Conservation (phyloP, 2,888 invertebrate species). For the Thysanoteuthis rhombus region DNA sequence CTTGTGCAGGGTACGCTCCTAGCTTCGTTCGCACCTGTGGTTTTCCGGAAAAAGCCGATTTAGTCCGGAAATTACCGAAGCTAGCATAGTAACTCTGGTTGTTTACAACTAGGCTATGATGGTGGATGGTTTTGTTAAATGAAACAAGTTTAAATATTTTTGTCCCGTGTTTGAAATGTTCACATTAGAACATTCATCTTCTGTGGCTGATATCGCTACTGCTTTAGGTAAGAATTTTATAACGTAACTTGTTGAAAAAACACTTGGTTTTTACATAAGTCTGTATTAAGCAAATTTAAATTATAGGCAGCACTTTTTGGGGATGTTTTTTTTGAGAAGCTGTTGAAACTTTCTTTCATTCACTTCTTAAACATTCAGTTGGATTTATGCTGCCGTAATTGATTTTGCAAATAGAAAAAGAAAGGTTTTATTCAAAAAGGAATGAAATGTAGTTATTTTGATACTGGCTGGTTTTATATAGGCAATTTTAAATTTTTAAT, state of each 20-base stretch:
- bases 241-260: background rate
- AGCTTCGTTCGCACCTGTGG: background rate
- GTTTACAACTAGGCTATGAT: background rate
- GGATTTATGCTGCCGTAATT: too few species aligned
- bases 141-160: background rate
- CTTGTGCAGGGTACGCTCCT: too few species aligned
- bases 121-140: background rate
- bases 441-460: too few species aligned
- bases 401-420: too few species aligned
- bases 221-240: background rate
- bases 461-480: too few species aligned
- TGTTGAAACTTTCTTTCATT: too few species aligned
- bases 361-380: too few species aligned
- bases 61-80: conserved; percentile 12
- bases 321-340: too few species aligned
- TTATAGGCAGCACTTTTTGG: background rate
- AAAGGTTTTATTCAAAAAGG: too few species aligned
- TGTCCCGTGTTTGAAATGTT: background rate
- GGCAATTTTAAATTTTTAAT: too few species aligned
- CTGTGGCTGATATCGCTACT: background rate
- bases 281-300: background rate
- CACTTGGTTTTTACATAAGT: background rate
- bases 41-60: background rate
- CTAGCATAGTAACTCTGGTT: background rate
- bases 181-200: background rate